Conservation (phyloP, 2,888 invertebrate species). For the Flabesymbios commensalis region DNA sequence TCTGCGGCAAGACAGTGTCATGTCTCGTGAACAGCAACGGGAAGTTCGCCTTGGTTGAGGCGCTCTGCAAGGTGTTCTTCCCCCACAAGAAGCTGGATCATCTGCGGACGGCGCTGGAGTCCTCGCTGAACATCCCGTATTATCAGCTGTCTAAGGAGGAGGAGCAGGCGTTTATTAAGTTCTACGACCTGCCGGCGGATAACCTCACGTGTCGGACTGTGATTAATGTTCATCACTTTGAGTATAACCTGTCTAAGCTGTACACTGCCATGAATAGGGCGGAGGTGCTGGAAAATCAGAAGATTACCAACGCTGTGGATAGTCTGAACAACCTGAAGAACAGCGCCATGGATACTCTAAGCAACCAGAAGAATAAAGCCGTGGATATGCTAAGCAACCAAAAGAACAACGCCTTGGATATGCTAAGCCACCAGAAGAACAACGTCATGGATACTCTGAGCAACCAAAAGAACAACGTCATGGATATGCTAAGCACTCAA, state of each 20-base stretch:
- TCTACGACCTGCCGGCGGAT: constrained; percentile 53
- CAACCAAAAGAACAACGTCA: too few species aligned
- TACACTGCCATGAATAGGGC: too few species aligned
- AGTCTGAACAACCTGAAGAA: too few species aligned
- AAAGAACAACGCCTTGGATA: too few species aligned
- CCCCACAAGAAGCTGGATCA: constrained; percentile 50
- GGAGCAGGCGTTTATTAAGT: constrained; percentile 54
- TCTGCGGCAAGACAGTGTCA: constrained; percentile 53
- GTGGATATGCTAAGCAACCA: too few species aligned
- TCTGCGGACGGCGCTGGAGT: constrained; percentile 50
- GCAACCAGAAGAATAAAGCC: too few species aligned
- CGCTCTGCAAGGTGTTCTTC: constrained; percentile 54
- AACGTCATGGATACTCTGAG: too few species aligned
- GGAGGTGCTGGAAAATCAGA: too few species aligned
- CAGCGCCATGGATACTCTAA: too few species aligned
- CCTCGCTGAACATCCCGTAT: constrained; percentile 46
- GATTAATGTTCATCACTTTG: constrained; percentile 48
- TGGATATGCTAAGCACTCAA: too few species aligned
- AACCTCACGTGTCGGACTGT: constrained; percentile 54
- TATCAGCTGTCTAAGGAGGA: constrained; percentile 48
- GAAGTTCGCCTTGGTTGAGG: constrained; percentile 51
- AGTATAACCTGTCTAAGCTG: constrained; percentile 50
- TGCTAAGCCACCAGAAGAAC: too few species aligned
- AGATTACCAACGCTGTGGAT: too few species aligned
- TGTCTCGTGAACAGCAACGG: constrained; percentile 42